phyloP scores from a whole-genome alignment of 2,113 vertebrate species.

The Microcebus lehilahytsara region DNA sequence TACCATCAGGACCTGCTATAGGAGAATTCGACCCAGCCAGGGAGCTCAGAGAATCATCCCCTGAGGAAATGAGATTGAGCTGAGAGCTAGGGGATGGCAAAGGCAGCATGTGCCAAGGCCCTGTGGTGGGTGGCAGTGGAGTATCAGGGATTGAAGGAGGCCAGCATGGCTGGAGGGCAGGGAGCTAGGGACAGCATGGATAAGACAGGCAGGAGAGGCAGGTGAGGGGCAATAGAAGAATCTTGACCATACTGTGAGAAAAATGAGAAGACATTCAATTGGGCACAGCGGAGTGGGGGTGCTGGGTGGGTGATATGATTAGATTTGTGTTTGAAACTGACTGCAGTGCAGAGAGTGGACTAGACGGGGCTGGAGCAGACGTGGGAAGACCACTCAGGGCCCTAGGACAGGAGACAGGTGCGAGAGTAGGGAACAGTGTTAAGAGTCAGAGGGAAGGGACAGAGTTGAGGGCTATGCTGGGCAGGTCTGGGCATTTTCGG shows the following conservation, averaged over 20 bases:
- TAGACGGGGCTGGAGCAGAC: too few relatives aligned
- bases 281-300: too few relatives aligned
- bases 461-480: background rate
- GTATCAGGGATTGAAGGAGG: background rate
- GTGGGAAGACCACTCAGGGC: background rate
- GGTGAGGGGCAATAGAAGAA: background rate
- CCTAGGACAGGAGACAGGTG: background rate
- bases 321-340: background rate
- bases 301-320: background rate
- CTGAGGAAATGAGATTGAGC: background rate
- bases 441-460: background rate
- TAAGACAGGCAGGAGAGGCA: background rate
- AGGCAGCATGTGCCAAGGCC: background rate
- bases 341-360: background rate
- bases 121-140: background rate
- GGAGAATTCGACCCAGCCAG: background rate
- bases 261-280: background rate
- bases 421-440: background rate
- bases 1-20: background rate
- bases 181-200: background rate
- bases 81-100: background rate
- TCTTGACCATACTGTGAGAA: background rate
- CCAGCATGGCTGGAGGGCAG: background rate
- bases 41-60: background rate
- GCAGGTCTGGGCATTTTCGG: background rate